Percentiles rank a stretch among this genome's conserved stretches.
Conservation (phyloP, 2,113 vertebrate genomes). For the Chaetodon auriga region DNA sequence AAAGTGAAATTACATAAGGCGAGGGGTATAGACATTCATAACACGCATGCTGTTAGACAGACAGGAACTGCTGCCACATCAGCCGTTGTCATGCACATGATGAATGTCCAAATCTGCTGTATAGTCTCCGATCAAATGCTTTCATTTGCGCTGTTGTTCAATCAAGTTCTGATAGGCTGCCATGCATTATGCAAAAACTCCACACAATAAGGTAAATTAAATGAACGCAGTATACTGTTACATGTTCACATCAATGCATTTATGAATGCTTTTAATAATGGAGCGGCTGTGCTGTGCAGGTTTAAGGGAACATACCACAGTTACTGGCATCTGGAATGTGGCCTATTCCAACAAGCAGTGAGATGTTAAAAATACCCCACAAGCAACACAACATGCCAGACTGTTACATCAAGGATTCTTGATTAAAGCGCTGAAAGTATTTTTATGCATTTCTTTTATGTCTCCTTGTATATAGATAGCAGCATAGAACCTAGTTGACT, state of each 20-base stretch:
- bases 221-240: slow-evolving; percentile 20
- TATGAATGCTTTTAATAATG: slow-evolving; percentile 45
- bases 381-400: neutral
- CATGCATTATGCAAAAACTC: slow-evolving; percentile 21
- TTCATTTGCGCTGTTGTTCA: slow-evolving; percentile 5
- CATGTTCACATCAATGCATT: slow-evolving; percentile 43
- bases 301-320: neutral
- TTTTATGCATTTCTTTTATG: neutral
- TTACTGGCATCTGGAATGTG: neutral
- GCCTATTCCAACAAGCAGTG: neutral
- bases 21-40: neutral
- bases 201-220: slow-evolving; percentile 2
- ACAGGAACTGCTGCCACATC: slow-evolving; percentile 14
- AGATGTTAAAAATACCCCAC: neutral
- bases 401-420: neutral
- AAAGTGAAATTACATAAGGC: neutral
- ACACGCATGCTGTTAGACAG: neutral
- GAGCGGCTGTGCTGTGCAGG: neutral
- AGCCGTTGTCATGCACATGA: neutral
- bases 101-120: neutral
- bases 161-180: neutral
- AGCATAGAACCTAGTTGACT: neutral
- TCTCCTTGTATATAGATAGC: neutral
- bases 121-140: slow-evolving; percentile 1
- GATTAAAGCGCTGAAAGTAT: neutral